Evolutionary conservation across 2,113 vertebrate species (phyloP).

Genomic region (Gallinago undulata): DNA sequence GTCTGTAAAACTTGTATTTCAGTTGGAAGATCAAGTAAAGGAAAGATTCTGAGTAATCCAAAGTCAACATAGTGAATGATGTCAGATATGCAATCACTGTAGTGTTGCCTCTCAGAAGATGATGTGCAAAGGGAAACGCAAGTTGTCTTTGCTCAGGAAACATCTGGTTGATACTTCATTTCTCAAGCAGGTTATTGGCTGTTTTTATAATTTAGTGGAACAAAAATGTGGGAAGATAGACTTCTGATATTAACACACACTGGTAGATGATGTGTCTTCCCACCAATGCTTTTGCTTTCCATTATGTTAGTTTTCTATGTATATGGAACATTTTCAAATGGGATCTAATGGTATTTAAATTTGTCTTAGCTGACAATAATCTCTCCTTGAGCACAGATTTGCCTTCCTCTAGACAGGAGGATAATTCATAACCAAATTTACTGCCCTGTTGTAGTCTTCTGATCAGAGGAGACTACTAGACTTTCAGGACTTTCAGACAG

Average conservation of each 20-base stretch:
- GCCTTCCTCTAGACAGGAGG: not conserved
- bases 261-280: not conserved
- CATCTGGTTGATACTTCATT: conserved; percentile 74
- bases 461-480: not conserved
- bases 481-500: not conserved
- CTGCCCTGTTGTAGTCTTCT: not conserved
- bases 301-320: not conserved
- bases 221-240: conserved; percentile 67
- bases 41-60: conserved; percentile 29
- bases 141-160: conserved; percentile 79
- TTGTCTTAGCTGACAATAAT: not conserved
- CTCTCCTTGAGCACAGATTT: not conserved
- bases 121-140: conserved; percentile 71
- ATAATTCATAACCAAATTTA: not conserved
- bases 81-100: conserved; percentile 7
- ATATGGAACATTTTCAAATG: not conserved
- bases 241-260: not conserved
- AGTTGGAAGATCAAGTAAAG: conserved; percentile 13
- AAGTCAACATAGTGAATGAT: conserved; percentile 57
- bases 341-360: not conserved
- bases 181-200: conserved; percentile 54
- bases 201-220: conserved; percentile 68
- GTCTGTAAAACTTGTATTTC: conserved; percentile 10
- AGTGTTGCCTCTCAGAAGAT: conserved; percentile 62
- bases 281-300: not conserved